Conservation (phyloP, 2,888 invertebrate genomes). For the Acrocera orbiculus region DNA sequence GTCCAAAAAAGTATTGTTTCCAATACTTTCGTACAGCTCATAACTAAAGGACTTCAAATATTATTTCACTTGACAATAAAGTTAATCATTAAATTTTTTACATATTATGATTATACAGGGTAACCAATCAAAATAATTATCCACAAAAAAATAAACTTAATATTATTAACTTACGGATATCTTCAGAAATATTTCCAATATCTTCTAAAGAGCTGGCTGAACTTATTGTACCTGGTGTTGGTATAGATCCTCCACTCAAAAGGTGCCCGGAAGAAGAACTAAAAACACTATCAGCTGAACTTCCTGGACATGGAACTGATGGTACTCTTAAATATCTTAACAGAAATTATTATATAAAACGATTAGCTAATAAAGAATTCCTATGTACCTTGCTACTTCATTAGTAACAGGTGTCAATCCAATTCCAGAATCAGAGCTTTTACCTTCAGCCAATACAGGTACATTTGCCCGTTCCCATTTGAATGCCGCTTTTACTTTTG, state of each 20-base stretch:
- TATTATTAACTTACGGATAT: conserved; percentile 17
- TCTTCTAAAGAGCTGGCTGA: conserved; percentile 62
- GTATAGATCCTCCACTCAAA: conserved; percentile 36
- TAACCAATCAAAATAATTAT: too few relatives aligned
- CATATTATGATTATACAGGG: too few relatives aligned
- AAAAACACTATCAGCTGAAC: conserved; percentile 37
- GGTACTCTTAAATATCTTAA: conserved; percentile 35
- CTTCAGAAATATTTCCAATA: conserved; percentile 20
- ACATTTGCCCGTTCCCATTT: conserved; percentile 64
- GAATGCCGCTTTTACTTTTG: conserved; percentile 74
- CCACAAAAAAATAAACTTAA: neutral
- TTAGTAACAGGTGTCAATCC: conserved; percentile 33
- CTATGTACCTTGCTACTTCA: conserved; percentile 30
- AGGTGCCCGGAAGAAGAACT: conserved; percentile 31
- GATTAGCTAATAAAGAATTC: neutral
- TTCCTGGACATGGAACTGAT: conserved; percentile 31
- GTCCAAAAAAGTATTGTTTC: too few relatives aligned
- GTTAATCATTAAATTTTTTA: too few relatives aligned
- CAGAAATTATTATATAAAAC: neutral
- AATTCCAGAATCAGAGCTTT: conserved; percentile 29
- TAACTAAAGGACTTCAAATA: too few relatives aligned
- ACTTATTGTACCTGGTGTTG: conserved; percentile 46
- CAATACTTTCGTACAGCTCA: too few relatives aligned
- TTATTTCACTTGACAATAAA: too few relatives aligned
- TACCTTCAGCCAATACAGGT: conserved; percentile 24